phyloP scores from a whole-genome alignment of 1,140 invertebrate genomes.

The Cecropterus lyciades region DNA sequence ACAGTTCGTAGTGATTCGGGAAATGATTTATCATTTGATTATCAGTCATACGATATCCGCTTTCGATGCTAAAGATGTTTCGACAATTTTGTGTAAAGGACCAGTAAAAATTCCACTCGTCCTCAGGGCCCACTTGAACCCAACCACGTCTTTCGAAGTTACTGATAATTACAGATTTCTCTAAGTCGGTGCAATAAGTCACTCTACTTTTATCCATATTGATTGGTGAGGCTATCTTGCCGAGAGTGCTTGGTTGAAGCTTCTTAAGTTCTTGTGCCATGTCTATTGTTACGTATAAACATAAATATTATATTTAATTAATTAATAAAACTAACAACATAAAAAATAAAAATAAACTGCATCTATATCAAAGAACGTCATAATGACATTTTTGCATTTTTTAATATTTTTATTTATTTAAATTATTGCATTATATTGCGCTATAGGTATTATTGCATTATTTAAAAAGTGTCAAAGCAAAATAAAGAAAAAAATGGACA shows the following conservation, averaged over 20 bases:
- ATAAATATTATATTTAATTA: slow-evolving; percentile 16
- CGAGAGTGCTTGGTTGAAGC: slow-evolving; percentile 12
- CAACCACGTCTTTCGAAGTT: slow-evolving; percentile 98
- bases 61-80: slow-evolving; percentile 96
- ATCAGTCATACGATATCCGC: slow-evolving; percentile 95
- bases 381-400: too few species aligned
- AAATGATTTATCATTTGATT: slow-evolving; percentile 97
- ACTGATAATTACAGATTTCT: slow-evolving; percentile 96
- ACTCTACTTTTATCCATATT: slow-evolving; percentile 49
- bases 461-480: too few species aligned
- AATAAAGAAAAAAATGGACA: too few species aligned
- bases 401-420: too few species aligned
- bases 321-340: slow-evolving; percentile 16
- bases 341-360: slow-evolving; percentile 17
- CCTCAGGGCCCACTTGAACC: slow-evolving; percentile 95
- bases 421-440: too few species aligned
- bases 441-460: too few species aligned
- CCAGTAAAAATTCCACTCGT: slow-evolving; percentile 99
- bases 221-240: slow-evolving; percentile 25
- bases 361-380: too few species aligned
- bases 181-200: slow-evolving; percentile 96
- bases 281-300: slow-evolving; percentile 20
- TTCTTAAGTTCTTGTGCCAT: slow-evolving; percentile 46
- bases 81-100: slow-evolving; percentile 95
- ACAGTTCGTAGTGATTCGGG: slow-evolving; percentile 97